phyloP scores from a whole-genome alignment of 2,888 invertebrate species.

The Drosophila mimetica region DNA sequence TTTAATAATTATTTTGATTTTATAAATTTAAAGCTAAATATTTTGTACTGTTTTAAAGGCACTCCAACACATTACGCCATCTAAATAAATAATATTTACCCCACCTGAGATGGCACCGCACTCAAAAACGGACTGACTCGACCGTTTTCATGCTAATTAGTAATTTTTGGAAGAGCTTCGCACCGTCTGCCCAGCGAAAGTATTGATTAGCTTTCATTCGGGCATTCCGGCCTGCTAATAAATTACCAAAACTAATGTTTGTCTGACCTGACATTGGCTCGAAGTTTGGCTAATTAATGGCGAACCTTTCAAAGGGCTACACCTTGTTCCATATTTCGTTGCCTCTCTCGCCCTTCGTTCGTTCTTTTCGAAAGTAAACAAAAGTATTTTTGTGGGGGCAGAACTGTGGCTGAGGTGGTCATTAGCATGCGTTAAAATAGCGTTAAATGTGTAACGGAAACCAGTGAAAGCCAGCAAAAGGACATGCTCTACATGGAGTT shows the following conservation, averaged over 20 bases:
- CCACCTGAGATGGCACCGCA: conserved; percentile 9
- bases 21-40: not conserved
- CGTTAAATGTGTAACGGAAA: conserved; percentile 79
- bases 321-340: conserved; percentile 62
- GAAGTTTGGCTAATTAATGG: conserved; percentile 73
- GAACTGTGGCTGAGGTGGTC: conserved; percentile 47
- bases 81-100: conserved; percentile 17
- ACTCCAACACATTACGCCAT: conserved; percentile 9
- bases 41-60: not conserved
- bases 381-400: conserved; percentile 29
- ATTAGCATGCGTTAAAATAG: conserved; percentile 79
- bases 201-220: conserved; percentile 47
- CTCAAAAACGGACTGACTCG: conserved; percentile 18
- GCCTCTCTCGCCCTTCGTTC: conserved; percentile 13
- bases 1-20: no score
- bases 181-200: conserved; percentile 21
- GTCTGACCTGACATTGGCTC: conserved; percentile 64
- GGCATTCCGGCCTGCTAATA: conserved; percentile 56
- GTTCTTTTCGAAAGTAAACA: conserved; percentile 20
- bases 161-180: conserved; percentile 37
- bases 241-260: conserved; percentile 74
- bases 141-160: conserved; percentile 40
- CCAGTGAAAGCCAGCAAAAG: conserved; percentile 16
- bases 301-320: conserved; percentile 76
- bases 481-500: conserved; percentile 20